Base-by-base conservation (phyloP, 2,797 vertebrate species). In the Lepilemur ruficaudatus region DNA sequence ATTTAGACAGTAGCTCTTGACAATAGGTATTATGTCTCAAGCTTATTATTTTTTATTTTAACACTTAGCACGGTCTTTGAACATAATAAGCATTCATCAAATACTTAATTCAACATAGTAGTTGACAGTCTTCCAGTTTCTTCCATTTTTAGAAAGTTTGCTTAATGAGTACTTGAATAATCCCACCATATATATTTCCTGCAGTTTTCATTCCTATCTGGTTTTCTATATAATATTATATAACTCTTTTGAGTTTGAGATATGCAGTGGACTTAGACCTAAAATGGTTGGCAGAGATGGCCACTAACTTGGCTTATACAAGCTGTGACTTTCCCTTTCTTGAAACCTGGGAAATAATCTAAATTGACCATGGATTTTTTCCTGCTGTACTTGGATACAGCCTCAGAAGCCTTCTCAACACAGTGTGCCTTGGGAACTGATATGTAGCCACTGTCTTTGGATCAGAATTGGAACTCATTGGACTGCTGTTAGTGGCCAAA, bases 121-220 rank as follows among this genome's bases (percentile, higher is more conserved):
- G 7, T 76, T 89, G 63, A 61, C 35, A 90, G 18, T 25, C 32
- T 92, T 87, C 35, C 8, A 87, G 28, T 88, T 43, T 72, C 38
- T 55, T 93, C n/a, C 48, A 38, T 94, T 88, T 93, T 32, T 43
- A 46, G 46, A 91, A 76, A 73, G 25, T 81, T 93, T 84, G 57
- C 57, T 92, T 82, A 86, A 14, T 23, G 35, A 80, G 28, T 84
- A 50, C 48, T 65, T 69, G 50, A 92, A 43, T 55, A 67, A 81
- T 63, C 28, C 48, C 13, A 70, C 25, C 35, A 20, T 69, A 7
- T 35, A 13, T 48, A 52, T 75, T 88, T 84, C 3, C 41, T 83
- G 17, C 73, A 22, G 32, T 48, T 94, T 89, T 57, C 46, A 6
- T 70, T 93, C 59, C 20, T 73, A 1, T 70, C n/a, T 61, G 38